Percentiles rank a stretch among this genome's conserved stretches.
Evolutionary conservation across 2,888 invertebrate species (phyloP).

Genomic region (Drymonia ruficornis): DNA sequence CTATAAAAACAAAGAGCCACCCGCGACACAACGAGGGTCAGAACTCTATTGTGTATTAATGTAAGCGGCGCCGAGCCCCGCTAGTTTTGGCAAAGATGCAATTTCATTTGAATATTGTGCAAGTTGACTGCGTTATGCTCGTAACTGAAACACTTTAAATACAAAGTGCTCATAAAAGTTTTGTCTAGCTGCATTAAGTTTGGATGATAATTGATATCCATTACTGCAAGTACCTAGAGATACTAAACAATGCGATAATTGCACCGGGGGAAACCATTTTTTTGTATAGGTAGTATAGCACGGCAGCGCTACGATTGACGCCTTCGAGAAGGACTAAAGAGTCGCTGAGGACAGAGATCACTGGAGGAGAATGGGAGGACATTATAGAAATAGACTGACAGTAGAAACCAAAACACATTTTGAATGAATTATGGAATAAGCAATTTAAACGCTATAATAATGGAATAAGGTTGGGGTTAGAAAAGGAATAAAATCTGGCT

Average conservation of each 20-base stretch:
- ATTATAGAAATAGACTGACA: no score
- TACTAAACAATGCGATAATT: not conserved
- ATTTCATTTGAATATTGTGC: slow-evolving; percentile 85
- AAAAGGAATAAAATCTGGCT: no score
- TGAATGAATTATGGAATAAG: no score
- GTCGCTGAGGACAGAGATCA: no score
- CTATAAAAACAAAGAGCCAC: slow-evolving; percentile 80
- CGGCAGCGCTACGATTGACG: no score
- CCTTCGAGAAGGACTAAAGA: no score
- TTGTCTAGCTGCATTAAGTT: slow-evolving; percentile 51
- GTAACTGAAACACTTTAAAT: slow-evolving; percentile 75
- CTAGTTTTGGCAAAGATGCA: slow-evolving; percentile 85
- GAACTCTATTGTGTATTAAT: slow-evolving; percentile 81
- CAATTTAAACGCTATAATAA: no score
- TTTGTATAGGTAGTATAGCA: no score
- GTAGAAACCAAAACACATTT: no score
- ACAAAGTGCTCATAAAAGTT: slow-evolving; percentile 76
- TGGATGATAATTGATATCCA: slow-evolving; percentile 9
- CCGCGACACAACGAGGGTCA: slow-evolving; percentile 73
- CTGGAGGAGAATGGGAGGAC: no score
- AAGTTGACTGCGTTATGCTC: slow-evolving; percentile 73
- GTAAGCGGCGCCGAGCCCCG: slow-evolving; percentile 76
- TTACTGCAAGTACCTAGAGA: not conserved
- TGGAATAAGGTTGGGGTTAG: no score
- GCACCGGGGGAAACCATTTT: no score